These are phyloP conservation scores for Amyelois transitella DNA, from an alignment of 1,140 invertebrate genomes.

Conservation along the genomic window DNA sequence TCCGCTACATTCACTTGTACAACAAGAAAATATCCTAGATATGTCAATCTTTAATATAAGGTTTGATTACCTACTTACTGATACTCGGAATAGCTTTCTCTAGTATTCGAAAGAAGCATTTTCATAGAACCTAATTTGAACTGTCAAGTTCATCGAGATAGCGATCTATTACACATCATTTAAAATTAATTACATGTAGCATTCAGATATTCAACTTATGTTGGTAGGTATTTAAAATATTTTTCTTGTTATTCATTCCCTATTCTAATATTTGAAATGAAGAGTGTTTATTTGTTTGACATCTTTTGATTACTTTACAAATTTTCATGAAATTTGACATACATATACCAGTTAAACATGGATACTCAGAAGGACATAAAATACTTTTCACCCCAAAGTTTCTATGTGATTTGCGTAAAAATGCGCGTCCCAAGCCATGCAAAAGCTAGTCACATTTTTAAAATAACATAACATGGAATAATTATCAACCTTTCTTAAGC, in stretches of 20 bases:
- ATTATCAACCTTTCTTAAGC: no score
- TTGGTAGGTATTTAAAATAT: background rate
- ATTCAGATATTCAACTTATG: no score
- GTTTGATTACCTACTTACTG: constrained; percentile 24
- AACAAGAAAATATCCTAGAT: background rate
- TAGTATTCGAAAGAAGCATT: background rate
- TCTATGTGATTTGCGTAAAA: no score
- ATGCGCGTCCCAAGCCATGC: no score
- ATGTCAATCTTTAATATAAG: constrained; percentile 1
- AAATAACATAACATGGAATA: no score
- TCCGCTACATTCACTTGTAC: background rate
- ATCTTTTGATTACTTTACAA: background rate
- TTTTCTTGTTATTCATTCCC: background rate
- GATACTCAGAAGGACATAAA: no score
- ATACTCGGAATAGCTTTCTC: constrained; percentile 11
- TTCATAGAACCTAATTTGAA: background rate
- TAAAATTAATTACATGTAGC: no score
- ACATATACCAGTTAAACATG: no score
- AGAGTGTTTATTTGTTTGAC: background rate
- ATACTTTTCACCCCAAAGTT: no score
- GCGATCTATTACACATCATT: no score
- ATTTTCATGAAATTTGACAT: no score
- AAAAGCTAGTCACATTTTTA: no score
- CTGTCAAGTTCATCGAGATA: background rate
- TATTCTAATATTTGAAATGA: background rate